Conservation (phyloP, 1,140 invertebrate genomes). For the Eueides isabella region DNA sequence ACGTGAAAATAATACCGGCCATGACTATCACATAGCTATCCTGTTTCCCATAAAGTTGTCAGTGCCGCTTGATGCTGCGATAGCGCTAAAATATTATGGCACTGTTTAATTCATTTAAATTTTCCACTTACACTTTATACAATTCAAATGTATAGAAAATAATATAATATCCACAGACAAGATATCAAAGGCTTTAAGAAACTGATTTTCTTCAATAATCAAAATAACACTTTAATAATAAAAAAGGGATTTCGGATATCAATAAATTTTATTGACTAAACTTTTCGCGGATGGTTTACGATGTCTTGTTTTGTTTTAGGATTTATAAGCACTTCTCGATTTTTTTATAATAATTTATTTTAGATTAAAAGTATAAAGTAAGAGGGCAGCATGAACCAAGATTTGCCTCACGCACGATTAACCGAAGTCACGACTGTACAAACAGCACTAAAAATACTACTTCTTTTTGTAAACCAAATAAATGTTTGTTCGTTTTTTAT, state of each 20-base stretch:
- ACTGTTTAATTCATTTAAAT: slow-evolving; percentile 31
- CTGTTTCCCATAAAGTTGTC: slow-evolving; percentile 34
- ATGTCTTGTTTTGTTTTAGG: neutral
- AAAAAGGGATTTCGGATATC: neutral
- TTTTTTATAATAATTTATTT: slow-evolving; percentile 40
- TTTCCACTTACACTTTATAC: slow-evolving; percentile 1
- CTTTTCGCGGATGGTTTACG: neutral
- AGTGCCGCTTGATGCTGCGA: slow-evolving; percentile 28
- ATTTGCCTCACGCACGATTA: slow-evolving; percentile 71
- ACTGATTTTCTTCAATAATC: neutral
- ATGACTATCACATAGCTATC: slow-evolving; percentile 26
- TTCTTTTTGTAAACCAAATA: slow-evolving; percentile 2
- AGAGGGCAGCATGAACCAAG: slow-evolving; percentile 50
- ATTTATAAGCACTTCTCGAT: neutral
- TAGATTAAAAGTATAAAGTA: slow-evolving; percentile 13
- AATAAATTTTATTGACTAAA: neutral
- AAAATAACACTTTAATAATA: neutral
- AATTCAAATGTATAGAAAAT: neutral
- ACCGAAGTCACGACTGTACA: slow-evolving; percentile 59
- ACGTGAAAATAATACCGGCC: slow-evolving; percentile 23
- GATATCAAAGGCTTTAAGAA: neutral
- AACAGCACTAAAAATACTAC: slow-evolving; percentile 47
- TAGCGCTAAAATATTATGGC: slow-evolving; percentile 29
- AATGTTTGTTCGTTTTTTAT: neutral
- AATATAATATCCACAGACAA: neutral